Conservation (phyloP, 1,140 invertebrate species). For the Drosophila nannoptera region DNA sequence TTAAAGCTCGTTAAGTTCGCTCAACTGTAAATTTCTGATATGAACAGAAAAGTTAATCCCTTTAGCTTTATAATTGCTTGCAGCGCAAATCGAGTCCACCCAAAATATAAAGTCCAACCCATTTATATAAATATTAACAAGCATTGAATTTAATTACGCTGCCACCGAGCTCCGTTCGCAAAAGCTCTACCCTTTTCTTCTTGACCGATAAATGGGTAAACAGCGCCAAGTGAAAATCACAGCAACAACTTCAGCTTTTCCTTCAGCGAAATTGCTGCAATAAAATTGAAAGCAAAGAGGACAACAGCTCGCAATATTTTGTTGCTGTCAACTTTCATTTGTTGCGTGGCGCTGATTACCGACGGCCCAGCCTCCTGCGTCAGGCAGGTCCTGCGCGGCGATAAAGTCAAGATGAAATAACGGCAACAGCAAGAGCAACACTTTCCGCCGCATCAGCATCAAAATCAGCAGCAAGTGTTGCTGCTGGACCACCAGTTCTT, state of each 20-base stretch:
- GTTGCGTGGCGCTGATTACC: constrained; percentile 56
- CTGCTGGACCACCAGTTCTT: constrained; percentile 32
- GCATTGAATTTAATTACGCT: constrained; percentile 39
- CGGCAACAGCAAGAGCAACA: constrained; percentile 63
- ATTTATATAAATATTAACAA: constrained; percentile 40
- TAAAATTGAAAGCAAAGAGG: constrained; percentile 54
- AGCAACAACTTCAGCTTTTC: constrained; percentile 46
- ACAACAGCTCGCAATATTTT: constrained; percentile 44
- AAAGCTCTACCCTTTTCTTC: constrained; percentile 38
- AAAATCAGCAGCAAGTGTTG: constrained; percentile 24
- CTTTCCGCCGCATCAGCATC: constrained; percentile 50
- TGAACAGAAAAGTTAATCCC: constrained; percentile 37
- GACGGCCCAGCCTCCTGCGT: background rate
- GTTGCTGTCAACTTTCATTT: constrained; percentile 65
- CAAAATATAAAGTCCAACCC: background rate
- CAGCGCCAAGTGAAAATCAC: constrained; percentile 25
- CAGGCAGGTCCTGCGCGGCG: constrained; percentile 22
- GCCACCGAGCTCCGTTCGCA: background rate
- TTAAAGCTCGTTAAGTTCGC: constrained; percentile 60
- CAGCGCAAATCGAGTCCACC: constrained; percentile 29
- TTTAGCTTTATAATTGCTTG: constrained; percentile 22
- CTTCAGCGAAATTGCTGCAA: constrained; percentile 45
- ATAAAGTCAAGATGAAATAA: constrained; percentile 67
- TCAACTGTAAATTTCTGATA: constrained; percentile 56
- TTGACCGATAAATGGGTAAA: constrained; percentile 41